Percentiles rank a stretch among this genome's conserved stretches.
These are phyloP conservation scores for Lithosia quadra DNA, from an alignment of 2,888 invertebrate species.

Conservation along the genomic window DNA sequence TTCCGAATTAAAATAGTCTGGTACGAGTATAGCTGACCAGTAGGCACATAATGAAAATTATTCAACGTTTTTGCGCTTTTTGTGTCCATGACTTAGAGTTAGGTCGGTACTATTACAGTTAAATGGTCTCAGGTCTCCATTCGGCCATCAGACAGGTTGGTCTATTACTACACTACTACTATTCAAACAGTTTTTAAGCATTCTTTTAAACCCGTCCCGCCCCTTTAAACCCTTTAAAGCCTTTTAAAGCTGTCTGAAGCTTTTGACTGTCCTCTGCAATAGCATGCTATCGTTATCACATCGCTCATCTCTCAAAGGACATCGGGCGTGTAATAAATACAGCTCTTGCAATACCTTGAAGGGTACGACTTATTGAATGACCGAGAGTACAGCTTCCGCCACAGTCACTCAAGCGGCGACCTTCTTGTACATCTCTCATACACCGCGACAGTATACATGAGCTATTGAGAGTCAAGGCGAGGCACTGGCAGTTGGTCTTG, in stretches of 20 bases:
- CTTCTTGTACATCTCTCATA: not conserved
- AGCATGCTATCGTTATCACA: not conserved
- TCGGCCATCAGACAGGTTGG: not conserved
- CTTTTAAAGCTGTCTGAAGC: too few species aligned
- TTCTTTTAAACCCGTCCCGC: too few species aligned
- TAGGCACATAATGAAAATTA: not conserved
- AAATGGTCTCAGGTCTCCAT: not conserved
- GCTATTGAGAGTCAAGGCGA: not conserved
- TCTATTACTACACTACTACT: not conserved
- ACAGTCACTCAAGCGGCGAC: not conserved
- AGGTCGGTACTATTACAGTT: too few species aligned
- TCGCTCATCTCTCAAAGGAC: not conserved
- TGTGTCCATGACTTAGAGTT: not conserved
- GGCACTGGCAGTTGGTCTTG: not conserved
- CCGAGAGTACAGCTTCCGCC: not conserved
- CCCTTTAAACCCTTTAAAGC: too few species aligned
- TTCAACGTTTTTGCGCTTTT: not conserved
- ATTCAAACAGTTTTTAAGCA: too few species aligned
- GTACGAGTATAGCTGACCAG: not conserved
- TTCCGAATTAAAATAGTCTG: not conserved
- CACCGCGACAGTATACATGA: too few species aligned
- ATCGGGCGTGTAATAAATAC: not conserved
- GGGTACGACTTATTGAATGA: not conserved
- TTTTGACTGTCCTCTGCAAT: not conserved
- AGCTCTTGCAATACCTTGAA: conserved; percentile 5